phyloP scores from a whole-genome alignment of 2,888 invertebrate species.

The Elgonia sp. region DNA sequence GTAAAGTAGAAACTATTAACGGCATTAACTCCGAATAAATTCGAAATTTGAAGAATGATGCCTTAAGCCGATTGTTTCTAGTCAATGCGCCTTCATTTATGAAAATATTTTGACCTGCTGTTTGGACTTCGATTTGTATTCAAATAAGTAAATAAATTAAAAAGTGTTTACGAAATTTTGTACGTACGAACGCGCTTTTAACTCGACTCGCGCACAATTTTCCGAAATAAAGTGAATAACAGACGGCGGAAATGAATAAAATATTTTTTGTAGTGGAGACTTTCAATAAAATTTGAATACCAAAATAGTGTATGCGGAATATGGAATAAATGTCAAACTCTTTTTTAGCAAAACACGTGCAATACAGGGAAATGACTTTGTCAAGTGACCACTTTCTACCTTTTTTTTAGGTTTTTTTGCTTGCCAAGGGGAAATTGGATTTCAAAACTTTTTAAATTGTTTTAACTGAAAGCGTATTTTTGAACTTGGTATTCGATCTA shows the following conservation, averaged over 20 bases:
- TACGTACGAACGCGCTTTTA: not conserved
- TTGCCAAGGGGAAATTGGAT: conserved; percentile 43
- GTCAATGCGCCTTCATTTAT: not conserved
- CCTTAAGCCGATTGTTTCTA: not conserved
- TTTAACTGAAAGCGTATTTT: conserved; percentile 54
- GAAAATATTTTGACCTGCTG: conserved; percentile 7
- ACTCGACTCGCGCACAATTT: conserved; percentile 5
- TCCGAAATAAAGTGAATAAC: conserved; percentile 35
- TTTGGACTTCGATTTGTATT: conserved; percentile 27
- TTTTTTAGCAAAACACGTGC: conserved; percentile 47
- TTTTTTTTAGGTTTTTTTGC: conserved; percentile 10
- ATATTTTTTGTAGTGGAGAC: conserved; percentile 49
- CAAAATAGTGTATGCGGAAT: conserved; percentile 41
- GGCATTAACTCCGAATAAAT: not conserved
- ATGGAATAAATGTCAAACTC: conserved; percentile 56
- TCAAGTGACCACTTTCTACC: conserved; percentile 57
- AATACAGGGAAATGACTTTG: conserved; percentile 48
- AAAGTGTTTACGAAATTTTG: conserved; percentile 13
- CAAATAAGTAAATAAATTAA: conserved; percentile 40
- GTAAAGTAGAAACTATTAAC: conserved; percentile 11
- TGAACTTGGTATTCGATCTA: conserved; percentile 55
- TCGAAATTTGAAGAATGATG: not conserved
- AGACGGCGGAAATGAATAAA: conserved; percentile 54
- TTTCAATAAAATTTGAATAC: conserved; percentile 62
- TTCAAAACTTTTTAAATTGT: conserved; percentile 54